phyloP scores from a whole-genome alignment of 1,140 invertebrate genomes.

The Bombus confusus region DNA sequence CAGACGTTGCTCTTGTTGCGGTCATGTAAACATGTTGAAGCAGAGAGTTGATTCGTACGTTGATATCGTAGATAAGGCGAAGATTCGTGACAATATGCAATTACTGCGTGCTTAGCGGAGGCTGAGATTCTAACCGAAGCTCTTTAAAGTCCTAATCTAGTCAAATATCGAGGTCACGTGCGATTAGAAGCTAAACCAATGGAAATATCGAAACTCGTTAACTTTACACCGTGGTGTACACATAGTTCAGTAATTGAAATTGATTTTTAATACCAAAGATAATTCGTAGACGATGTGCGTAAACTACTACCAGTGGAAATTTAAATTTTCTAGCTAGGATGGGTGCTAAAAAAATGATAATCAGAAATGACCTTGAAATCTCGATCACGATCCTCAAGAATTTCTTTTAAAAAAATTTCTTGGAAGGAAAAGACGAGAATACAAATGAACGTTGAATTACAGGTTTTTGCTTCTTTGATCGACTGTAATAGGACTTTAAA shows the following conservation, averaged over 20 bases:
- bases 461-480: neutral
- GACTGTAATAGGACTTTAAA: slow-evolving; percentile 27
- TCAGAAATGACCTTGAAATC: neutral
- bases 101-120: slow-evolving; percentile 16
- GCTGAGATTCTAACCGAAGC: neutral
- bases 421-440: neutral
- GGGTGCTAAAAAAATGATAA: too few species aligned
- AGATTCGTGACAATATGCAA: slow-evolving; percentile 45
- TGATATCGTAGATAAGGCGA: neutral
- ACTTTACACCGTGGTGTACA: too few species aligned
- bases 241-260: too few species aligned
- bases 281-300: too few species aligned
- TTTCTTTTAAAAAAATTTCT: neutral
- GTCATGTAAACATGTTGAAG: neutral
- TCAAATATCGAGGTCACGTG: neutral
- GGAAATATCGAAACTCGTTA: too few species aligned
- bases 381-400: neutral
- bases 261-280: too few species aligned
- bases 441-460: neutral
- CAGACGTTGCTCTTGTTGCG: neutral
- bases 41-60: neutral
- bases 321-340: neutral
- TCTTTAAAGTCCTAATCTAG: slow-evolving; percentile 47
- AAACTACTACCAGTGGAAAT: neutral
- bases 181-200: neutral